Evolutionary conservation across 37 sponge, comb jelly and placozoan genomes (phyloP).

Genomic region (Chondrilla cf. caribensis): DNA sequence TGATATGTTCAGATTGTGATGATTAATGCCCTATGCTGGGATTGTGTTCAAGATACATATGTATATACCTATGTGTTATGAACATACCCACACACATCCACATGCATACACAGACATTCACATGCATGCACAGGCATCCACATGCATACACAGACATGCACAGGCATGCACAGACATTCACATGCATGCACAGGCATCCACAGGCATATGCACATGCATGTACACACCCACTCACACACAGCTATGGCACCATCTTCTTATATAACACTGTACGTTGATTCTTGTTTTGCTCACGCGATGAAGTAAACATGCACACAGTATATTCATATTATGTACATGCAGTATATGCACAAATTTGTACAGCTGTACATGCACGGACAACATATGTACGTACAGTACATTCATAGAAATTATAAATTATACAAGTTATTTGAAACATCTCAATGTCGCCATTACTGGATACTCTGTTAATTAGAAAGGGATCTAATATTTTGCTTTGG

Average conservation of each 20-base stretch:
- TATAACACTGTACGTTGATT: too few relatives aligned
- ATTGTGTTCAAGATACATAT: not conserved
- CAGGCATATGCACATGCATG: not conserved
- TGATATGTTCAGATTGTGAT: too few relatives aligned
- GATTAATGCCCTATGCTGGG: too few relatives aligned
- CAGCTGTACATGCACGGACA: too few relatives aligned
- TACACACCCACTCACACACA: not conserved
- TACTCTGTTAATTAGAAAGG: too few relatives aligned
- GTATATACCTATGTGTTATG: conserved; percentile 27
- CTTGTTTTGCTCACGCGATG: too few relatives aligned
- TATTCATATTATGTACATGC: not conserved
- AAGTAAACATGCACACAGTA: not conserved
- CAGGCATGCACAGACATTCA: conserved; percentile 32
- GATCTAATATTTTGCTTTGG: too few relatives aligned
- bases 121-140: conserved; percentile 15
- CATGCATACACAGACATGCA: conserved; percentile 31
- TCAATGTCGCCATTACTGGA: too few relatives aligned
- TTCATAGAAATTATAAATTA: too few relatives aligned
- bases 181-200: conserved; percentile 24
- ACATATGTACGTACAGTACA: too few relatives aligned
- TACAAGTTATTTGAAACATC: too few relatives aligned
- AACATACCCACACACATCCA: not conserved
- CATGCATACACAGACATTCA: not conserved
- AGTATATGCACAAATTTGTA: too few relatives aligned
- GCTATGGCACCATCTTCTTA: not conserved